These are phyloP conservation scores for Amblyjoppa proteus DNA, from an alignment of 2,888 invertebrate genomes.

Conservation along the genomic window DNA sequence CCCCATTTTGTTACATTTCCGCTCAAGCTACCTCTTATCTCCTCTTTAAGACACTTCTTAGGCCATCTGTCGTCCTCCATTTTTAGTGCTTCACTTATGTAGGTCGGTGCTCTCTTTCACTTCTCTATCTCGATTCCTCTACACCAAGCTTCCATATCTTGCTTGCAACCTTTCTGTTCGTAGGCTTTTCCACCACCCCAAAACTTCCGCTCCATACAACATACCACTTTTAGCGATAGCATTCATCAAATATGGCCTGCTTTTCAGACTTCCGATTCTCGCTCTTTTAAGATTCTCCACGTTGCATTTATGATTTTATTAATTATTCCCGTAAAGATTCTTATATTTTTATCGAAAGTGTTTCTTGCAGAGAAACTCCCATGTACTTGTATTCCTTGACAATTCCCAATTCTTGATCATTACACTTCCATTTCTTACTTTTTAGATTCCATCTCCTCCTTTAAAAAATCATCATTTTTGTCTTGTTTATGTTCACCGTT, in stretches of 20 bases:
- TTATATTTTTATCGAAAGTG: conserved; percentile 28
- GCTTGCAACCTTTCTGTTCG: conserved; percentile 33
- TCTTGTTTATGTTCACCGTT: too few species aligned
- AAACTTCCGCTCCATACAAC: conserved; percentile 64
- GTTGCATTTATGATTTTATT: conserved; percentile 9
- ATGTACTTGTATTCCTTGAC: too few species aligned
- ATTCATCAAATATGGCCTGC: conserved; percentile 43
- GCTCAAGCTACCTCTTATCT: too few species aligned
- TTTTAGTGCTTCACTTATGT: not conserved
- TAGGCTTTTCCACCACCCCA: conserved; percentile 53
- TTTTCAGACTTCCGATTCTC: conserved; percentile 27
- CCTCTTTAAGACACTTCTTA: too few species aligned
- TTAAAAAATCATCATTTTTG: too few species aligned
- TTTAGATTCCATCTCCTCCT: too few species aligned
- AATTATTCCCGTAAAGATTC: conserved; percentile 34
- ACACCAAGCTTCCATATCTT: conserved; percentile 10
- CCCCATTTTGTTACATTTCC: too few species aligned
- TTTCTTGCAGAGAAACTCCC: not conserved
- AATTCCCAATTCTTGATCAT: too few species aligned
- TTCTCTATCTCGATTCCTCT: not conserved
- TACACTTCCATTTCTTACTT: too few species aligned
- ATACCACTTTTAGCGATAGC: conserved; percentile 43
- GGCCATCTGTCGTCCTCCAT: not conserved
- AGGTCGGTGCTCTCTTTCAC: not conserved
- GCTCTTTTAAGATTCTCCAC: conserved; percentile 54